Conservation (phyloP, 2,113 vertebrate species). For the Platichthys flesus region DNA sequence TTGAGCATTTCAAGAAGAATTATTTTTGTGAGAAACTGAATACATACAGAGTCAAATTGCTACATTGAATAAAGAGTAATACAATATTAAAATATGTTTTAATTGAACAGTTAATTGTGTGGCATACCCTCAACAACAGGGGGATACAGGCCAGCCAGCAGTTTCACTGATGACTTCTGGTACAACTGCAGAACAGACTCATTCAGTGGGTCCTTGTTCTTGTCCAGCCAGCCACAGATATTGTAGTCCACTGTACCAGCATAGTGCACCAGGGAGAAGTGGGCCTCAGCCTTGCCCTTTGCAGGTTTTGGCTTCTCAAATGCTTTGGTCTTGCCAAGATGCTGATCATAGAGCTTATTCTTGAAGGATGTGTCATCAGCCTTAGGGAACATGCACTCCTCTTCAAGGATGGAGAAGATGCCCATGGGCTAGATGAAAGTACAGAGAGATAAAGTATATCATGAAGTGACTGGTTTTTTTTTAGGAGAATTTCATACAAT, state of each 20-base stretch:
- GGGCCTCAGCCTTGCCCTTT: slow-evolving; percentile 88
- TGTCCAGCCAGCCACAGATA: slow-evolving; percentile 69
- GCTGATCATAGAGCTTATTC: slow-evolving; percentile 77
- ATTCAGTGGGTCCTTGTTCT: slow-evolving; percentile 78
- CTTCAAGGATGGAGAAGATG: slow-evolving; percentile 85
- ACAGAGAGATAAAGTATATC: background rate
- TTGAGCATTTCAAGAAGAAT: background rate
- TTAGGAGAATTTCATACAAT: background rate
- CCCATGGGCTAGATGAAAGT: slow-evolving; percentile 79
- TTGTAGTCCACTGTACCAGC: slow-evolving; percentile 92
- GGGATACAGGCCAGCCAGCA: slow-evolving; percentile 59
- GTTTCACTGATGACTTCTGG: slow-evolving; percentile 75
- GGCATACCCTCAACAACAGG: slow-evolving; percentile 62
- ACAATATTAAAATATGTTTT: background rate
- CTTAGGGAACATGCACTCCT: slow-evolving; percentile 85
- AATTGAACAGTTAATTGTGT: background rate
- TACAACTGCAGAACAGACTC: slow-evolving; percentile 75
- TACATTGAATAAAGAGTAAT: background rate
- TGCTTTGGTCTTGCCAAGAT: slow-evolving; percentile 70
- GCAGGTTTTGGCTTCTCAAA: slow-evolving; percentile 89
- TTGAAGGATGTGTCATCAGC: slow-evolving; percentile 75
- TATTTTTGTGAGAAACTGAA: background rate
- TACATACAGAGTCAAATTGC: background rate
- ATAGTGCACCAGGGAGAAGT: slow-evolving; percentile 90
- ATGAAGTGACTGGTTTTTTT: background rate